Evolutionary conservation across 2,888 invertebrate genomes (phyloP).

Genomic region (Drosophila diplacantha): DNA sequence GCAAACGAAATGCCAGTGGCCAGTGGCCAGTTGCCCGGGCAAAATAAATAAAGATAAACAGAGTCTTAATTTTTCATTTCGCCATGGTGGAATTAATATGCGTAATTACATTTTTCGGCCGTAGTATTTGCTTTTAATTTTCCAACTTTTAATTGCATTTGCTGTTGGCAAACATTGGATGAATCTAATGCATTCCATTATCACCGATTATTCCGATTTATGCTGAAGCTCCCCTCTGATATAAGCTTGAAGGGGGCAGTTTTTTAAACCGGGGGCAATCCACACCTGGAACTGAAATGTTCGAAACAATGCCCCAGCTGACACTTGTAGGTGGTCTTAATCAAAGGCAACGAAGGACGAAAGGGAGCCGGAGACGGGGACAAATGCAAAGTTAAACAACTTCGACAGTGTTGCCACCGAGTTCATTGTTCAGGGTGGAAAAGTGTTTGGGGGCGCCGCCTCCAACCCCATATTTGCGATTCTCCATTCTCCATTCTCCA

Average conservation of each 20-base stretch:
- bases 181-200: constrained; percentile 35
- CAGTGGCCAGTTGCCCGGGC: background rate
- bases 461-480: constrained; percentile 10
- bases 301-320: constrained; percentile 48
- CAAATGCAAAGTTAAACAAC: constrained; percentile 70
- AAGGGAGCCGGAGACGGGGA: constrained; percentile 29
- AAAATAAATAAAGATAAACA: constrained; percentile 25
- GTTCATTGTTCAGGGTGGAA: constrained; percentile 52
- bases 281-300: constrained; percentile 20
- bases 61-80: constrained; percentile 33
- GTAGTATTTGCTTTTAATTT: constrained; percentile 65
- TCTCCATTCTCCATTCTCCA: constrained; percentile 4
- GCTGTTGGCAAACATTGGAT: constrained; percentile 19
- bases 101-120: constrained; percentile 49
- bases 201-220: constrained; percentile 25
- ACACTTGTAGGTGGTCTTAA: constrained; percentile 62
- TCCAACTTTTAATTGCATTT: constrained; percentile 53
- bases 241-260: constrained; percentile 5
- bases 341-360: constrained; percentile 47
- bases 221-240: background rate
- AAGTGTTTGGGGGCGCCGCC: constrained; percentile 3
- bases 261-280: constrained; percentile 10
- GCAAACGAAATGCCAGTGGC: constrained; percentile 42
- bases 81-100: constrained; percentile 21
- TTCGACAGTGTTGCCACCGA: constrained; percentile 60